These are phyloP conservation scores for Caloenas nicobarica DNA, from an alignment of 2,113 vertebrate genomes.

Conservation along the genomic window DNA sequence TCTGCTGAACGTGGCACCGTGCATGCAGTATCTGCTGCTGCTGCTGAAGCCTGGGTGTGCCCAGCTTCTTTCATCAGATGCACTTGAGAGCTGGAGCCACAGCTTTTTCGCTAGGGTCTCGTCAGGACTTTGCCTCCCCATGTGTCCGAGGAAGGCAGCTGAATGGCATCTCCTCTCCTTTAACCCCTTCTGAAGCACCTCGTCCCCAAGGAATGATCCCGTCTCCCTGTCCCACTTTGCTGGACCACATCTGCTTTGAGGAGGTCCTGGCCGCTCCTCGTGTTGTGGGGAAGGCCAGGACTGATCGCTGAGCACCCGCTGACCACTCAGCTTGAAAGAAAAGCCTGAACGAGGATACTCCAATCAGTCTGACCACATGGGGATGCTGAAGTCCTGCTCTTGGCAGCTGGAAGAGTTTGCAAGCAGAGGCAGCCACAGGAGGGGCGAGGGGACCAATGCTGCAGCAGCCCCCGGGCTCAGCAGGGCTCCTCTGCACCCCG, in stretches of 20 bases:
- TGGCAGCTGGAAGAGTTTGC: background rate
- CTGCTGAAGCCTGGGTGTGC: background rate
- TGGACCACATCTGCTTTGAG: background rate
- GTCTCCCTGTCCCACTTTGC: background rate
- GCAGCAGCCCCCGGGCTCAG: background rate
- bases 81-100: background rate
- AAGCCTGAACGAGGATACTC: fast-evolving
- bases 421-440: background rate
- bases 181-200: background rate
- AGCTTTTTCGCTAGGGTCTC: fast-evolving
- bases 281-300: background rate
- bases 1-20: fast-evolving
- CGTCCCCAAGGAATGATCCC: fast-evolving
- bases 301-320: fast-evolving
- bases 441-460: background rate
- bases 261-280: background rate
- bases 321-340: fast-evolving
- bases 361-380: background rate
- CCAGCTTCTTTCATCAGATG: background rate
- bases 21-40: background rate
- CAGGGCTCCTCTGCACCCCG: background rate
- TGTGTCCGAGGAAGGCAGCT: fast-evolving
- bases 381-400: constrained; percentile 39
- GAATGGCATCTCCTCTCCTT: background rate
- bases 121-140: fast-evolving